Base-by-base conservation (phyloP, 2,888 invertebrate species). In the Ochropacha duplaris region DNA sequence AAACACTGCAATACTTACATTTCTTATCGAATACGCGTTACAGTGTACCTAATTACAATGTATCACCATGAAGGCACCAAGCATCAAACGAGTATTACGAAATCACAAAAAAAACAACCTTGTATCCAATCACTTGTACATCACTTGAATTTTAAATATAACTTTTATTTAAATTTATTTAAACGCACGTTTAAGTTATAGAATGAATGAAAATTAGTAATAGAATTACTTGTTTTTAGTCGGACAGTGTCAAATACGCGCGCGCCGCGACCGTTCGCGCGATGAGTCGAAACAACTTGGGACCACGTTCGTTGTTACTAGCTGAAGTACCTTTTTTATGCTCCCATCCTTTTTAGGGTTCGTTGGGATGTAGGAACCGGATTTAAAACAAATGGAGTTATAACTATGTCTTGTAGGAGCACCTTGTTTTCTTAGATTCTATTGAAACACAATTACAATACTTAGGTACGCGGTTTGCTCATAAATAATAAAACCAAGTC, bases 291-390 rank as follows among this genome's bases (percentile, higher is more conserved):
- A 78, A 80, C 82, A 22, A 64, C 72, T 65, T 66, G 70, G 72
- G 69, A 68, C 57, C 68, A 64, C 71, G 56, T 58, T 58, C 66
- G 62, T 64, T 12, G 12, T 31, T 2, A 12, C 65, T 61, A 65
- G 65, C 62, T 60, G 60, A 72, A 64, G 71, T 68, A 69, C 71
- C 71, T 70, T 75, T 84, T 80, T 74, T 78, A 71, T 73, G 66
- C 66, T 69, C 72, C 72, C 80, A 79, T 86, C 87, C 83, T 84
- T 83, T 78, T 80, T 83, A 80, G 81, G 79, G 83, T 79, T 81
- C 80, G 74, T 70, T 67, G 61, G 66, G 57, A 31, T 36, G 36
- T 39, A 56, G 61, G 64, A 79, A 73, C 73, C 71, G 71, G 75
- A 69, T 64, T 62, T 44, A 1, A 28, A 55, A 31, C n/a, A 14